Conservation (phyloP, 2,888 invertebrate species). For the Cephus runcator region DNA sequence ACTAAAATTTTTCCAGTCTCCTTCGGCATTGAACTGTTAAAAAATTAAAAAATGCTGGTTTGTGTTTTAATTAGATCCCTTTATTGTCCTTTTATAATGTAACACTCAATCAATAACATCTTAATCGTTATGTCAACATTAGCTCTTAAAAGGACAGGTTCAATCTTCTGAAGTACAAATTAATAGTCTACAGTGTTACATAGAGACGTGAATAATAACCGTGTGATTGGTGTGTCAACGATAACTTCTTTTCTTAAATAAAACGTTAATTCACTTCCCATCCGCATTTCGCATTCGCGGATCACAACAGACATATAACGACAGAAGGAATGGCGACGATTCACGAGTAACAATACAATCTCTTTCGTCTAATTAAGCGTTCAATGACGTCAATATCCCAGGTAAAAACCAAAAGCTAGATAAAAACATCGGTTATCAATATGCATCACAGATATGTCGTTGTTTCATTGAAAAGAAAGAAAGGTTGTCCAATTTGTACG, state of each 20-base stretch:
- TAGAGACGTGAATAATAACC: constrained; percentile 3
- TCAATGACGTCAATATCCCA: background rate
- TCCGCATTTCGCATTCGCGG: background rate
- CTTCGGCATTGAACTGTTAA: background rate
- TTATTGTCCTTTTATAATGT: constrained; percentile 52
- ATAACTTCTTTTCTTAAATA: background rate
- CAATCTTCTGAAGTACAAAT: constrained; percentile 32
- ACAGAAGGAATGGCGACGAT: background rate
- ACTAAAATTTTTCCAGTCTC: background rate
- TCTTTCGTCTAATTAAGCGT: background rate
- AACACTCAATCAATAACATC: constrained; percentile 49
- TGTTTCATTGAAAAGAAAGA: constrained; percentile 36
- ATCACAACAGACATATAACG: background rate
- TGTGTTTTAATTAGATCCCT: constrained; percentile 34
- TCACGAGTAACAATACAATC: background rate
- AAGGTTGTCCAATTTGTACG: background rate
- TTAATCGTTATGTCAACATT: constrained; percentile 37
- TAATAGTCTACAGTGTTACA: constrained; percentile 31
- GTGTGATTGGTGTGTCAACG: background rate
- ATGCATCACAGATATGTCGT: constrained; percentile 56
- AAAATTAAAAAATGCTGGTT: no score
- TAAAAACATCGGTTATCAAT: constrained; percentile 28
- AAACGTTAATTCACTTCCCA: background rate
- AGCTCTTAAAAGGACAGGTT: constrained; percentile 37
- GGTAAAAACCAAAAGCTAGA: background rate